phyloP scores from a whole-genome alignment of 2,113 vertebrate species.

The Sebastes fasciatus region DNA sequence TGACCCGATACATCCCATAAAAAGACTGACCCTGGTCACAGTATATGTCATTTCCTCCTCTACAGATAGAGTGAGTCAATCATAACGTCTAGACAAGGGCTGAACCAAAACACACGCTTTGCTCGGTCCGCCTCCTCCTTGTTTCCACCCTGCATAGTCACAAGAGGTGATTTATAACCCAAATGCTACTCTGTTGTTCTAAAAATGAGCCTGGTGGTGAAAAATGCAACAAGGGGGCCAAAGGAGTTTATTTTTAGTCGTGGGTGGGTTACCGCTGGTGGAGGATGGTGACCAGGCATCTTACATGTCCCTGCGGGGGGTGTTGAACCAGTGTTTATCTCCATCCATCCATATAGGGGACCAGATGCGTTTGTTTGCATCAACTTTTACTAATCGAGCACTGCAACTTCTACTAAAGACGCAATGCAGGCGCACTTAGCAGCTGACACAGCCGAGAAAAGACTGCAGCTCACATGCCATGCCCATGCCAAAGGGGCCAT shows the following conservation, averaged over 20 bases:
- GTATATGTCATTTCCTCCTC: constrained; percentile 14
- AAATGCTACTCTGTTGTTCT: not conserved
- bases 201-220: constrained; percentile 17
- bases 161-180: constrained; percentile 36
- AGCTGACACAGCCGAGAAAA: constrained; percentile 42
- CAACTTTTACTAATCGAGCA: constrained; percentile 1
- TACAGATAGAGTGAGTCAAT: constrained; percentile 40
- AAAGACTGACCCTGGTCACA: constrained; percentile 18
- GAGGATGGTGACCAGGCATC: constrained; percentile 20
- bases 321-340: not conserved
- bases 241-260: constrained; percentile 33
- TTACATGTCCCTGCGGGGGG: not conserved
- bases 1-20: not conserved
- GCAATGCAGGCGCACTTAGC: constrained; percentile 70
- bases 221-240: constrained; percentile 32
- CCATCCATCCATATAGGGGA: not conserved
- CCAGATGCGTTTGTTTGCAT: not conserved
- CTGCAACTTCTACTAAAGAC: constrained; percentile 41
- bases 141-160: constrained; percentile 22
- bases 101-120: constrained; percentile 52
- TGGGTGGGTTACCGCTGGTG: constrained; percentile 13
- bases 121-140: not conserved
- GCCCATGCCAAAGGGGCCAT: constrained; percentile 39
- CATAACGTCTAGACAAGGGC: constrained; percentile 52
- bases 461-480: constrained; percentile 58